Conservation (phyloP, 2,113 vertebrate species). For the Fregetta grallaria region DNA sequence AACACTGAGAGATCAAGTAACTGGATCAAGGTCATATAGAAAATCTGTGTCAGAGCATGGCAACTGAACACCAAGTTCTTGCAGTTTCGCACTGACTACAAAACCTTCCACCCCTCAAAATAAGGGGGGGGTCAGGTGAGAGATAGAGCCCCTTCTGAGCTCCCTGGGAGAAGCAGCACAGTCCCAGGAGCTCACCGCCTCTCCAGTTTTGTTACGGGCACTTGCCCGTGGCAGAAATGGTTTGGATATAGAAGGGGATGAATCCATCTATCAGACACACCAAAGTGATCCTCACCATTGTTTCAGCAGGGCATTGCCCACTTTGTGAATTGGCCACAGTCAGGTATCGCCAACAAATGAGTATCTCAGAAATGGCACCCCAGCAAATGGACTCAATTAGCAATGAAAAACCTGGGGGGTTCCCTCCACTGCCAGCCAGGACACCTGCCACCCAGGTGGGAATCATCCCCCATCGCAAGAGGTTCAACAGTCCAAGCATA, state of each 20-base stretch:
- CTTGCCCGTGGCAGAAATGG: background rate
- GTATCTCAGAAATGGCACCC: background rate
- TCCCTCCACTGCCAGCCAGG: background rate
- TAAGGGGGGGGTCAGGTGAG: background rate
- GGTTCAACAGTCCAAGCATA: background rate
- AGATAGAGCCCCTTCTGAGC: background rate
- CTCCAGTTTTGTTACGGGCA: background rate
- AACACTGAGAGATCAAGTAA: background rate
- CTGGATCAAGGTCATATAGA: background rate
- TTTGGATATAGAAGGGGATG: background rate
- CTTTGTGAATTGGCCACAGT: background rate
- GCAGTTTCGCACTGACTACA: background rate
- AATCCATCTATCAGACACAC: background rate
- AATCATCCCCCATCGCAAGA: background rate
- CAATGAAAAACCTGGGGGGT: background rate
- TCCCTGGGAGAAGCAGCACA: background rate
- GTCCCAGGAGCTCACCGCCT: background rate
- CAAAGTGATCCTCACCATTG: background rate
- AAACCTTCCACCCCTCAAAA: background rate
- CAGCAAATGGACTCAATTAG: background rate
- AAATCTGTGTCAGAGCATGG: background rate
- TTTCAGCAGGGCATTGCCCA: background rate
- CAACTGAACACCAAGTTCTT: background rate
- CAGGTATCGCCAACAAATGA: background rate
- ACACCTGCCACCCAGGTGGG: background rate